Percentiles rank a stretch among this genome's conserved stretches.
phyloP scores from a whole-genome alignment of 2,797 vertebrate species.

The Phoebastria nigripes region DNA sequence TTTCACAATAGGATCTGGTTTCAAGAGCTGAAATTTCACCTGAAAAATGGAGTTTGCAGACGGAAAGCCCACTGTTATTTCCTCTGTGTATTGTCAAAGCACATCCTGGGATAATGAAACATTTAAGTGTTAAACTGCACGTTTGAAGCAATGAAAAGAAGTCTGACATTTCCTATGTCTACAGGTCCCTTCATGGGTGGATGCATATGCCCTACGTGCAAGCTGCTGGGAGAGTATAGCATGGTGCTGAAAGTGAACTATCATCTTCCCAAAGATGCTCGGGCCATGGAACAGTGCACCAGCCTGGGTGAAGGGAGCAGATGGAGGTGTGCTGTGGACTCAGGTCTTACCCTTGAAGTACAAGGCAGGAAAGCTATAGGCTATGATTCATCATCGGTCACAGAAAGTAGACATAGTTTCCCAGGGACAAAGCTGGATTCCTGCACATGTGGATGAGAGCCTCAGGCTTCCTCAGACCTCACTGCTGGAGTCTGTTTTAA shows the following conservation, averaged over 20 bases:
- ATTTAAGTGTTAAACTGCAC: background rate
- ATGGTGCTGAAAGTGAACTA: background rate
- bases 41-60: constrained; percentile 5
- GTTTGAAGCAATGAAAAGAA: background rate
- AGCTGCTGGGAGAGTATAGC: background rate
- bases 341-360: background rate
- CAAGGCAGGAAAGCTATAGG: background rate
- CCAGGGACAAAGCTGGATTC: background rate
- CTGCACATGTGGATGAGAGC: background rate
- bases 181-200: background rate
- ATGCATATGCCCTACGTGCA: background rate
- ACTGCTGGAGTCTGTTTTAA: background rate
- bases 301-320: background rate
- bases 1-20: constrained; percentile 17
- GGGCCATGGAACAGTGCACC: fast-evolving
- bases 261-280: background rate
- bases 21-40: constrained; percentile 36
- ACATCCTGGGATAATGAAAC: background rate
- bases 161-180: background rate
- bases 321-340: background rate
- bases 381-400: fast-evolving
- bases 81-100: background rate
- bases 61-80: background rate
- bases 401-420: background rate
- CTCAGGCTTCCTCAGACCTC: background rate